Percentiles rank a stretch among this genome's conserved stretches.
These are phyloP conservation scores for Sesia bembeciformis DNA, from an alignment of 2,888 invertebrate species.

Conservation along the genomic window DNA sequence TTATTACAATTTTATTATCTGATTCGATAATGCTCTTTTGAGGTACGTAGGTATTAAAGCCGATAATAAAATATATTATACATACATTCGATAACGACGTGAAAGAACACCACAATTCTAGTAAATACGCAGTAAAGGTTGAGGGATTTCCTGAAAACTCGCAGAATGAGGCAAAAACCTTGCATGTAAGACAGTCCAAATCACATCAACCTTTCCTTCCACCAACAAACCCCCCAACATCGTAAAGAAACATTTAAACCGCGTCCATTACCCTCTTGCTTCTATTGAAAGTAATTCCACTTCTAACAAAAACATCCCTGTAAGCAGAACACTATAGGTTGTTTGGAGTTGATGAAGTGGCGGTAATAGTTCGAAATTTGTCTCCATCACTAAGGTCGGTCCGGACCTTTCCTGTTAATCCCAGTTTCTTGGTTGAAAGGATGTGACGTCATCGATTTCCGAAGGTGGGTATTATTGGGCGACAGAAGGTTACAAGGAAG, in stretches of 20 bases:
- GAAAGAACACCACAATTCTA: no score
- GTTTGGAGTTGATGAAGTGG: not conserved
- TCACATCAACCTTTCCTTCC: not conserved
- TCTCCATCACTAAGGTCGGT: slow-evolving; percentile 2
- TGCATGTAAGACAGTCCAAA: not conserved
- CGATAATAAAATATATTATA: no score
- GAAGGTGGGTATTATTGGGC: not conserved
- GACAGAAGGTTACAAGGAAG: not conserved
- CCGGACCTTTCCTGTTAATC: slow-evolving; percentile 6
- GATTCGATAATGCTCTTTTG: no score
- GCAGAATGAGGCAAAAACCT: not conserved
- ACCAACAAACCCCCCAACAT: not conserved
- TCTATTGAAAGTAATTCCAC: not conserved
- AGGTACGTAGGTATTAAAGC: no score
- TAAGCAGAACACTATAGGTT: not conserved
- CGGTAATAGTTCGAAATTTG: slow-evolving; percentile 2
- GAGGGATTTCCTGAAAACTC: not conserved
- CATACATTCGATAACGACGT: no score
- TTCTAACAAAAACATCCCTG: not conserved
- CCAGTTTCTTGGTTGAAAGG: slow-evolving; percentile 3
- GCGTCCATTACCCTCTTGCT: no score
- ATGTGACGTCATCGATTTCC: slow-evolving; percentile 3
- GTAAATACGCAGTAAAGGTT: no score
- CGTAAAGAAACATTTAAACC: not conserved
- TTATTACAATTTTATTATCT: no score